phyloP scores from a whole-genome alignment of 2,113 vertebrate genomes.

The Deroptyus accipitrinus region DNA sequence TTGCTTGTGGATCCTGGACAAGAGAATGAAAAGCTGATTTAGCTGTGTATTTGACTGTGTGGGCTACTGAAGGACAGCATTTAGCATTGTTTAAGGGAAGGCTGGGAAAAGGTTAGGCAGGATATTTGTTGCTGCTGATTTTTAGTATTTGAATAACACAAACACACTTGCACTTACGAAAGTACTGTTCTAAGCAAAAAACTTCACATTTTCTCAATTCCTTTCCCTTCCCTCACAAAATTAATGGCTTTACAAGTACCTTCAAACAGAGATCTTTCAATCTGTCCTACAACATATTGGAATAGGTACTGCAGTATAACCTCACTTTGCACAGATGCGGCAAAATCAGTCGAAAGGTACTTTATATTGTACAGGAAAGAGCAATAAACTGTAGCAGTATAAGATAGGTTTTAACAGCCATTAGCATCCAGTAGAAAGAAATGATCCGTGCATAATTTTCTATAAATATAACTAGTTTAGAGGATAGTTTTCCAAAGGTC shows the following conservation, averaged over 20 bases:
- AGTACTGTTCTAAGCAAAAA: slow-evolving; percentile 37
- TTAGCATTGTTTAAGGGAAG: slow-evolving; percentile 16
- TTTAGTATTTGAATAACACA: slow-evolving; percentile 11
- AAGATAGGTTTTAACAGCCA: background rate
- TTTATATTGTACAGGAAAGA: background rate
- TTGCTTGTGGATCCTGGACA: background rate
- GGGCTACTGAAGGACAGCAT: background rate
- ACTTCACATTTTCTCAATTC: background rate
- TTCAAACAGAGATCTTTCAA: slow-evolving; percentile 37
- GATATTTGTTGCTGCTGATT: background rate
- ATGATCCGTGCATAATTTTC: slow-evolving; percentile 18
- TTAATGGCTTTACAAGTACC: slow-evolving; percentile 14
- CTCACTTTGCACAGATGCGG: background rate
- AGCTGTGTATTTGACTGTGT: background rate
- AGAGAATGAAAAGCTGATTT: slow-evolving; percentile 31
- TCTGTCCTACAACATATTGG: background rate
- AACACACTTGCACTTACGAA: background rate
- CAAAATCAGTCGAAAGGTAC: slow-evolving; percentile 1
- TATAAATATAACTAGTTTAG: slow-evolving; percentile 26
- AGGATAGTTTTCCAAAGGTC: background rate
- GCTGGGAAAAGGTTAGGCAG: background rate
- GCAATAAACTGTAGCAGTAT: background rate
- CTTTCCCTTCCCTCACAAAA: background rate
- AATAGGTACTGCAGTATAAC: background rate
- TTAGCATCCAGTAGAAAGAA: slow-evolving; percentile 27